Conservation (phyloP, 2,888 invertebrate species). For the Caradrina kadenii region DNA sequence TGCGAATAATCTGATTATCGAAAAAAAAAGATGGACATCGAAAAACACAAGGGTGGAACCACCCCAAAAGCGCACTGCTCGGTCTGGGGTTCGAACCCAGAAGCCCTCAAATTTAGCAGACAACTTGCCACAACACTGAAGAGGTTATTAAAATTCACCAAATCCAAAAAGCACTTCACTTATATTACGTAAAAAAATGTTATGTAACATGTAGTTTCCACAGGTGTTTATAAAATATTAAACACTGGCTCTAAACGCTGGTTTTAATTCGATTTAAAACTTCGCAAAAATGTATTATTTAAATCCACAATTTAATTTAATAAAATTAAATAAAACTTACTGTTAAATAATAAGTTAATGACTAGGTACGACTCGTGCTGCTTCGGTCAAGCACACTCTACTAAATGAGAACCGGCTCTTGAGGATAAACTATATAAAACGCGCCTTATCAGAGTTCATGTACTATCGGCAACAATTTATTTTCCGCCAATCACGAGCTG, state of each 20-base stretch:
- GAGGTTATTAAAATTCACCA: constrained; percentile 47
- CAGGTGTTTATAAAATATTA: constrained; percentile 57
- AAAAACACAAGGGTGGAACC: constrained; percentile 1
- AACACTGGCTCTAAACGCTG: constrained; percentile 59
- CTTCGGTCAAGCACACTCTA: constrained; percentile 81
- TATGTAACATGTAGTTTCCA: constrained; percentile 65
- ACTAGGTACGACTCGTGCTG: constrained; percentile 83
- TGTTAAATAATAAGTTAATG: constrained; percentile 80
- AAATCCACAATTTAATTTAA: constrained; percentile 53
- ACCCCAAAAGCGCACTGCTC: constrained; percentile 1
- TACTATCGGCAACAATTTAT: constrained; percentile 87
- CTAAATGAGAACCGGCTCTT: constrained; percentile 84
- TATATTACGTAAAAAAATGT: constrained; percentile 67
- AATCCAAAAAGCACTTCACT: constrained; percentile 65
- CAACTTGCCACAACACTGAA: constrained; percentile 37
- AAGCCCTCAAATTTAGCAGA: constrained; percentile 16
- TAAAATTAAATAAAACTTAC: constrained; percentile 79
- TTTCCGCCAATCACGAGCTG: constrained; percentile 92
- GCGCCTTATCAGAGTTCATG: constrained; percentile 88
- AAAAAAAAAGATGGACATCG: neutral
- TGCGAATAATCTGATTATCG: neutral
- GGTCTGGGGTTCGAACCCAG: constrained; percentile 52
- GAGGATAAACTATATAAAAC: constrained; percentile 90
- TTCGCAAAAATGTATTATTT: constrained; percentile 35
- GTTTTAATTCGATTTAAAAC: constrained; percentile 25